Evolutionary conservation across 2,797 vertebrate genomes (phyloP).

Genomic region (Ciconia nigra): DNA sequence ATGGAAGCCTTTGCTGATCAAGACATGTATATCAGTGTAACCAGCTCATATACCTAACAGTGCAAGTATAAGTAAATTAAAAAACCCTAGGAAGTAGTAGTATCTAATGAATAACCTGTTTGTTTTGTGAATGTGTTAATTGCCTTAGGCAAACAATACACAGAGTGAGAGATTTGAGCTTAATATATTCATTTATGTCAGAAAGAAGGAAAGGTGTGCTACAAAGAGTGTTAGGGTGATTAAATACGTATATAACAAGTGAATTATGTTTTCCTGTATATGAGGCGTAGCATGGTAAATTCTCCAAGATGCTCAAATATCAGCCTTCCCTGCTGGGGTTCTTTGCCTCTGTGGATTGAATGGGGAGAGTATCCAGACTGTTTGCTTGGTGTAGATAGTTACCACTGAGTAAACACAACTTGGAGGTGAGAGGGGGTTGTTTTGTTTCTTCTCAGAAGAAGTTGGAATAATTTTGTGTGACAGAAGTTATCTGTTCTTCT

Average conservation of each 20-base stretch:
- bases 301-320: not conserved
- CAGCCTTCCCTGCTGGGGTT: not conserved
- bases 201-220: not conserved
- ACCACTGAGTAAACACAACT: not conserved
- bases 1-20: slow-evolving; percentile 32
- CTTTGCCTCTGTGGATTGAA: not conserved
- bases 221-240: not conserved
- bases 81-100: not conserved
- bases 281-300: not conserved
- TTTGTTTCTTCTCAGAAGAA: not conserved
- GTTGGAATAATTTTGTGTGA: not conserved
- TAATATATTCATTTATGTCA: not conserved
- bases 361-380: not conserved
- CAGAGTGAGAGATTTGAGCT: not conserved
- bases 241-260: not conserved
- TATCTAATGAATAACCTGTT: not conserved
- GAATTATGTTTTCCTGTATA: not conserved
- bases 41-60: not conserved
- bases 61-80: not conserved
- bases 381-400: not conserved
- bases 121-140: not conserved
- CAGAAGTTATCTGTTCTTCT: not conserved
- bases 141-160: not conserved
- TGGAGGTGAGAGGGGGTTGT: not conserved
- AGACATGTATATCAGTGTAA: not conserved